Conservation (phyloP, 2,113 vertebrate species). For the Barbus barbus region DNA sequence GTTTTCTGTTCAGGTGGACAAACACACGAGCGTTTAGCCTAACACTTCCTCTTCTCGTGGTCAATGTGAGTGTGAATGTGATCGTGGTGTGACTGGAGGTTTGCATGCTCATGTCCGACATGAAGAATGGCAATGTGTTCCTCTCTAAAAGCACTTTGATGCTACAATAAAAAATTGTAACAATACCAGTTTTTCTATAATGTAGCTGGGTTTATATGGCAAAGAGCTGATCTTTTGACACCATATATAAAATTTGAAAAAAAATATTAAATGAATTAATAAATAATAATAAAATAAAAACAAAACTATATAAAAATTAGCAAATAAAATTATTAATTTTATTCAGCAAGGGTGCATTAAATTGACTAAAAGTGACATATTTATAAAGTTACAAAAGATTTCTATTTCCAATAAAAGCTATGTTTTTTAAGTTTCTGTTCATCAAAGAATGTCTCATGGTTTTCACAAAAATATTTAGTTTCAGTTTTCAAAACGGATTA, state of each 20-base stretch:
- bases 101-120: neutral
- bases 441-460: neutral
- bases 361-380: too few relatives aligned
- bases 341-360: neutral
- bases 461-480: neutral
- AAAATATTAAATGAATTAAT: too few relatives aligned
- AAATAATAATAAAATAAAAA: neutral
- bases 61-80: neutral
- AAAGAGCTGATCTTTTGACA: neutral
- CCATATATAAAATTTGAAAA: neutral
- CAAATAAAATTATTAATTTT: neutral
- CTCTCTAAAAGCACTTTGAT: neutral
- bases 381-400: too few relatives aligned
- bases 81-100: neutral
- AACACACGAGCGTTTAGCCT: constrained; percentile 73
- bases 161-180: neutral
- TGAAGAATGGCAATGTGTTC: neutral
- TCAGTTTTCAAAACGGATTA: neutral
- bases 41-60: constrained; percentile 31
- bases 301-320: neutral
- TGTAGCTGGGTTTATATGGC: neutral
- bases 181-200: neutral
- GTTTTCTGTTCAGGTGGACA: constrained; percentile 90
- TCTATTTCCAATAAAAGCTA: too few relatives aligned
- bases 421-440: neutral